These are phyloP conservation scores for Sceloporus tristichus DNA, from an alignment of 2,113 vertebrate species.

Conservation along the genomic window DNA sequence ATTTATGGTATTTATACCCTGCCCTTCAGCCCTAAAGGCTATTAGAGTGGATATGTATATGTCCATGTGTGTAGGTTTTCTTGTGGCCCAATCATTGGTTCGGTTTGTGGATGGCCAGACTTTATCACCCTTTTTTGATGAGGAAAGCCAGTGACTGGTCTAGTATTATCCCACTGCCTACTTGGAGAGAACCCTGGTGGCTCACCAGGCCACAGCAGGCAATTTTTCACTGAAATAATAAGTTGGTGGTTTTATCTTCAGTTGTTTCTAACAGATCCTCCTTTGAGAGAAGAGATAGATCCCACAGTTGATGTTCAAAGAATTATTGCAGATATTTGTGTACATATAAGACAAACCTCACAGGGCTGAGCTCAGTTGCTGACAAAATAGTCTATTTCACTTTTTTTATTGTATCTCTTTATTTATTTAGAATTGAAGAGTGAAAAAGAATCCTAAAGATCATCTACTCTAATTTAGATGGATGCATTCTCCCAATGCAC, in stretches of 20 bases:
- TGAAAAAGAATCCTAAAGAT: too few relatives aligned
- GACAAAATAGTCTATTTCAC: background rate
- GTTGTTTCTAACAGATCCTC: background rate
- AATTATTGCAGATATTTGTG: background rate
- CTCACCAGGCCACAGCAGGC: background rate
- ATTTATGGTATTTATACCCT: too few relatives aligned
- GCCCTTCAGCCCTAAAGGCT: too few relatives aligned
- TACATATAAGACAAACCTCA: background rate
- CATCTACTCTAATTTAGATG: too few relatives aligned
- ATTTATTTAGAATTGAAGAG: too few relatives aligned
- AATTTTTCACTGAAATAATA: background rate
- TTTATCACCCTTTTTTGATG: background rate
- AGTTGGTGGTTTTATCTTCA: background rate
- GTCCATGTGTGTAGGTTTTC: too few relatives aligned
- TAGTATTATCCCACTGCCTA: background rate
- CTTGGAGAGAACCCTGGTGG: background rate
- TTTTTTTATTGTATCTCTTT: background rate
- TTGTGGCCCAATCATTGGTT: too few relatives aligned
- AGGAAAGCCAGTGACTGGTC: background rate
- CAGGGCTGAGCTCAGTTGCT: background rate
- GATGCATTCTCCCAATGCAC: too few relatives aligned
- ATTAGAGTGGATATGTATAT: too few relatives aligned
- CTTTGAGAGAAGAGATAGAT: background rate
- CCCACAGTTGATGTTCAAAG: background rate
- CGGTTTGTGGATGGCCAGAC: too few relatives aligned